These are phyloP conservation scores for Leptestheria dahalacensis DNA, from an alignment of 1,140 invertebrate genomes.

Conservation along the genomic window DNA sequence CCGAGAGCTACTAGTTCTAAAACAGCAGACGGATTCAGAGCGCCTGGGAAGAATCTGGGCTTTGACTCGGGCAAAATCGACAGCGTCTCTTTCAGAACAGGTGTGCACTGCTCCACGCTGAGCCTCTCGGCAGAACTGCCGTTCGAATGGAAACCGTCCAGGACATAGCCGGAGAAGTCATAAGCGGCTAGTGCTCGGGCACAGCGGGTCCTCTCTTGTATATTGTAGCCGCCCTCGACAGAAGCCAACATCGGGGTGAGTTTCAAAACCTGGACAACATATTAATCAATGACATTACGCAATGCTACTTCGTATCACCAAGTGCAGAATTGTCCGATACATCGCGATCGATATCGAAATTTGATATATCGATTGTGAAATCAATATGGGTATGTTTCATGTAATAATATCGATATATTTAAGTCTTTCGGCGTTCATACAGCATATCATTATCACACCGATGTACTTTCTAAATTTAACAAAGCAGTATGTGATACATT, in stretches of 20 bases:
- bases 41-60: slow-evolving; percentile 44
- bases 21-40: slow-evolving; percentile 47
- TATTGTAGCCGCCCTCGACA: slow-evolving; percentile 54
- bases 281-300: slow-evolving; percentile 20
- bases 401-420: too few relatives aligned
- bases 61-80: slow-evolving; percentile 40
- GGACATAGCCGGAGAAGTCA: slow-evolving; percentile 45
- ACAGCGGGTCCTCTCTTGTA: slow-evolving; percentile 20
- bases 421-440: too few relatives aligned
- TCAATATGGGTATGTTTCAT: too few relatives aligned
- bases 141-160: slow-evolving; percentile 64
- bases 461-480: neutral
- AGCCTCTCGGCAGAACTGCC: slow-evolving; percentile 41
- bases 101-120: slow-evolving; percentile 36
- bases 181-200: slow-evolving; percentile 25
- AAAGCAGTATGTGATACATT: neutral
- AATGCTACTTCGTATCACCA: too few relatives aligned
- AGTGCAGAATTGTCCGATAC: too few relatives aligned
- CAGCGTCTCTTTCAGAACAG: slow-evolving; percentile 36
- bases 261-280: slow-evolving; percentile 22
- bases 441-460: too few relatives aligned
- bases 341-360: slow-evolving; percentile 28
- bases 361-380: slow-evolving; percentile 15
- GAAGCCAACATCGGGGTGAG: slow-evolving; percentile 41
- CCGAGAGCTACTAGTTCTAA: slow-evolving; percentile 47